Percentiles rank a stretch among this genome's conserved stretches.
Conservation (phyloP, 2,797 vertebrate genomes). For the Melanotaenia trifasciata region DNA sequence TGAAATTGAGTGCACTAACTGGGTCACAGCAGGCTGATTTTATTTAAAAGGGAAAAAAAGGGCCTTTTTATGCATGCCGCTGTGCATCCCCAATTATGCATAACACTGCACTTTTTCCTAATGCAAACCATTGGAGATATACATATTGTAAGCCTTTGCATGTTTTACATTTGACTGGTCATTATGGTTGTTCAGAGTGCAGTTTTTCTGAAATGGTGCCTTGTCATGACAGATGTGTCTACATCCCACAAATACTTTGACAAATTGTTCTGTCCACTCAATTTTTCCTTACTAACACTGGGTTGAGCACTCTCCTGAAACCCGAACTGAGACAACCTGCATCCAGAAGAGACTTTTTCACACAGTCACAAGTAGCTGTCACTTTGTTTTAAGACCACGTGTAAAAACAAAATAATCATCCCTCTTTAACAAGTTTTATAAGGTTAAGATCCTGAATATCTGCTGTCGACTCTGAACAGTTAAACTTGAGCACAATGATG, state of each 20-base stretch:
- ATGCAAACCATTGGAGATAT: slow-evolving; percentile 44
- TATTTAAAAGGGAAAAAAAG: slow-evolving; percentile 29
- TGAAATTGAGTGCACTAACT: slow-evolving; percentile 69
- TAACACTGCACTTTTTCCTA: slow-evolving; percentile 45
- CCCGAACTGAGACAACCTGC: slow-evolving; percentile 12
- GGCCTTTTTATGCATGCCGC: slow-evolving; percentile 54
- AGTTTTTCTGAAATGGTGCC: slow-evolving; percentile 29
- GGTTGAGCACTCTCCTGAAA: slow-evolving; percentile 18
- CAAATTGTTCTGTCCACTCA: slow-evolving; percentile 13
- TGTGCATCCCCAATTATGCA: slow-evolving; percentile 56
- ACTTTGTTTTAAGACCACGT: slow-evolving; percentile 2
- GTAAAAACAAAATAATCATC: too few species aligned
- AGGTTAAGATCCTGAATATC: slow-evolving; percentile 2
- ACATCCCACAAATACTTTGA: slow-evolving; percentile 16
- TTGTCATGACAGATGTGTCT: slow-evolving; percentile 19
- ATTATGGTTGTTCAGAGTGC: slow-evolving; percentile 30
- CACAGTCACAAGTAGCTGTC: not conserved
- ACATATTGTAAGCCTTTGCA: slow-evolving; percentile 58
- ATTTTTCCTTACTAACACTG: slow-evolving; percentile 14
- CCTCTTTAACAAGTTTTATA: slow-evolving; percentile 22
- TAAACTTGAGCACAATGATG: not conserved
- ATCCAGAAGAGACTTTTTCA: slow-evolving; percentile 30
- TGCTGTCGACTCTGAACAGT: not conserved
- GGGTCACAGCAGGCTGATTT: slow-evolving; percentile 58
- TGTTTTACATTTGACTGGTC: slow-evolving; percentile 60